Percentiles rank a stretch among this genome's conserved stretches.
Conservation (phyloP, 1,140 invertebrate species). For the Diabrotica virgifera region DNA sequence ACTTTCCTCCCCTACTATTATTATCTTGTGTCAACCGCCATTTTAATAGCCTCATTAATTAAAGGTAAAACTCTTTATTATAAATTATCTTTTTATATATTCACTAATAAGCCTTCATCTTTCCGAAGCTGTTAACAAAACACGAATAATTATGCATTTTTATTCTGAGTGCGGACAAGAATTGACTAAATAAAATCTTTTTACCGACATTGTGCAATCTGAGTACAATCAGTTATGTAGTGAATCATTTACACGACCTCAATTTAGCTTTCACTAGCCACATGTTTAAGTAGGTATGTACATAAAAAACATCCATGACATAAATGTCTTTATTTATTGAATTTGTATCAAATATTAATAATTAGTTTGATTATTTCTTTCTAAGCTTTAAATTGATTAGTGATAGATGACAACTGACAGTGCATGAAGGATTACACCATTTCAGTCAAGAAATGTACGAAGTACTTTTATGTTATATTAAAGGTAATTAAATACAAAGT, state of each 20-base stretch:
- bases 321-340: not conserved
- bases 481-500: too few species aligned
- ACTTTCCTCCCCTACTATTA: too few species aligned
- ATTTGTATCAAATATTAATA: too few species aligned
- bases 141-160: not conserved
- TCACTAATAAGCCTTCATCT: not conserved
- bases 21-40: too few species aligned
- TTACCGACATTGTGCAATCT: not conserved
- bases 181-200: not conserved
- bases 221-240: not conserved
- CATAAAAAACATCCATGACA: slow-evolving; percentile 5
- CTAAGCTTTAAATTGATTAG: too few species aligned
- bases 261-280: slow-evolving; percentile 6
- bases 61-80: not conserved
- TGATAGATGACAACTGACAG: too few species aligned
- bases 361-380: too few species aligned
- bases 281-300: slow-evolving; percentile 8
- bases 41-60: too few species aligned
- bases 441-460: too few species aligned
- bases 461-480: too few species aligned
- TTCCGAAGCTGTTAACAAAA: not conserved
- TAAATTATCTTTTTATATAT: not conserved
- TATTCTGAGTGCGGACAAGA: not conserved
- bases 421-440: too few species aligned
- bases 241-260: slow-evolving; percentile 9